Evolutionary conservation across 2,888 invertebrate species (phyloP).

Genomic region (Ceraclea dissimilis): DNA sequence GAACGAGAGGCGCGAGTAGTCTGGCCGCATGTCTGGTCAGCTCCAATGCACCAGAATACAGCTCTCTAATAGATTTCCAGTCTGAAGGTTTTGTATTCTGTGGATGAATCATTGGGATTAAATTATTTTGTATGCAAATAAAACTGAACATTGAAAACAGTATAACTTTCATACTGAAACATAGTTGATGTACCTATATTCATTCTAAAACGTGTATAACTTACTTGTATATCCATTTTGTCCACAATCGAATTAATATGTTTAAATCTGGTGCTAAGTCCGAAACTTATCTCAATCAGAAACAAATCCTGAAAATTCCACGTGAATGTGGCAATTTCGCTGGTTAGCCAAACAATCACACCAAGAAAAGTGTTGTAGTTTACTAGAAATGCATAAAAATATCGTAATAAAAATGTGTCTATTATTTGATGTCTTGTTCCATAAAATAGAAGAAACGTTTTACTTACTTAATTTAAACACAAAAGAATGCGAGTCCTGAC

Average conservation of each 20-base stretch:
- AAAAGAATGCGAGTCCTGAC: conserved; percentile 21
- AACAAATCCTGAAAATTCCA: conserved; percentile 59
- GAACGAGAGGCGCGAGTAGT: conserved; percentile 45
- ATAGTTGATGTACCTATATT: too few species aligned
- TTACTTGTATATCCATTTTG: conserved; percentile 18
- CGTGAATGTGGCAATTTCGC: conserved; percentile 39
- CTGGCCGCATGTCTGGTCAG: conserved; percentile 45
- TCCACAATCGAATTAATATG: conserved; percentile 30
- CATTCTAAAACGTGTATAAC: too few species aligned
- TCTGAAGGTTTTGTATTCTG: conserved; percentile 47
- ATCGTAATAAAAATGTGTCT: background rate
- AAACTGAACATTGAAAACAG: conserved; percentile 1
- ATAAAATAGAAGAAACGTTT: background rate
- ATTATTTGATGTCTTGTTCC: too few species aligned
- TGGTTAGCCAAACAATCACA: conserved; percentile 17
- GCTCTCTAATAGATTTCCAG: conserved; percentile 50
- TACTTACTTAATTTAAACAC: conserved; percentile 19
- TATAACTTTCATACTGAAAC: too few species aligned
- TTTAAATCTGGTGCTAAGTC: conserved; percentile 47
- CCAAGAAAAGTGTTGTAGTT: conserved; percentile 18
- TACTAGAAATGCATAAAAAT: conserved; percentile 11
- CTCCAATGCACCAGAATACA: conserved; percentile 46
- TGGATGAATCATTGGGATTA: conserved; percentile 17
- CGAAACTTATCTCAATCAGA: conserved; percentile 54
- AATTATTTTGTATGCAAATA: background rate